phyloP scores from a whole-genome alignment of 2,797 vertebrate genomes.

The Acestrorhynchus altus region DNA sequence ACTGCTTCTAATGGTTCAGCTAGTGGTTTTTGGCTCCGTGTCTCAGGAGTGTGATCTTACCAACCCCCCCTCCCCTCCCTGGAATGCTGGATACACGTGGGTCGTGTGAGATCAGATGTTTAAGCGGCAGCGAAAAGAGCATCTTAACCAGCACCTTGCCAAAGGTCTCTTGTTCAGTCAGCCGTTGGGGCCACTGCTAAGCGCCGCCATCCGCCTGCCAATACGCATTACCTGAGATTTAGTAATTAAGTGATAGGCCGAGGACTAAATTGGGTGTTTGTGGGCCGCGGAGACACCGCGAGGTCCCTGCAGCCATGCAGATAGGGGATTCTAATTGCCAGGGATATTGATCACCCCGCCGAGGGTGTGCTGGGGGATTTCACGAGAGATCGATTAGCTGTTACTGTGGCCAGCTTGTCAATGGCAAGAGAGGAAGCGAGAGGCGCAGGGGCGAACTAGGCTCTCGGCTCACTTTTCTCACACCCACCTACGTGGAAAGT shows the following conservation, averaged over 20 bases:
- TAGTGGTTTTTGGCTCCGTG: constrained; percentile 49
- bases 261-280: constrained; percentile 88
- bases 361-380: constrained; percentile 76
- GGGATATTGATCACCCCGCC: constrained; percentile 82
- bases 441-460: constrained; percentile 65
- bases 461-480: constrained; percentile 68
- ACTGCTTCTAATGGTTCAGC: constrained; percentile 33
- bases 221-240: constrained; percentile 84
- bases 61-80: constrained; percentile 38
- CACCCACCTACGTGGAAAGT: constrained; percentile 58
- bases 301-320: constrained; percentile 83
- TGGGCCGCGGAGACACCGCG: constrained; percentile 76
- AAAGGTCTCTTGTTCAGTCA: constrained; percentile 81
- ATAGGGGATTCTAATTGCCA: constrained; percentile 88
- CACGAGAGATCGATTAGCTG: constrained; percentile 83
- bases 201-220: constrained; percentile 76
- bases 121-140: constrained; percentile 70
- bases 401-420: constrained; percentile 79
- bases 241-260: constrained; percentile 88
- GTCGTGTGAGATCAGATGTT: constrained; percentile 77
- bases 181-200: constrained; percentile 65
- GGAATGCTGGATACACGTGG: constrained; percentile 27
- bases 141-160: constrained; percentile 76
- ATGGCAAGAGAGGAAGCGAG: constrained; percentile 70
- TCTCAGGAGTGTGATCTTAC: constrained; percentile 14